A percentile compares a stretch with the other conserved stretches of the same genome.
Evolutionary conservation across 2,113 vertebrate species (phyloP).

Genomic region (Myotis brandtii): DNA sequence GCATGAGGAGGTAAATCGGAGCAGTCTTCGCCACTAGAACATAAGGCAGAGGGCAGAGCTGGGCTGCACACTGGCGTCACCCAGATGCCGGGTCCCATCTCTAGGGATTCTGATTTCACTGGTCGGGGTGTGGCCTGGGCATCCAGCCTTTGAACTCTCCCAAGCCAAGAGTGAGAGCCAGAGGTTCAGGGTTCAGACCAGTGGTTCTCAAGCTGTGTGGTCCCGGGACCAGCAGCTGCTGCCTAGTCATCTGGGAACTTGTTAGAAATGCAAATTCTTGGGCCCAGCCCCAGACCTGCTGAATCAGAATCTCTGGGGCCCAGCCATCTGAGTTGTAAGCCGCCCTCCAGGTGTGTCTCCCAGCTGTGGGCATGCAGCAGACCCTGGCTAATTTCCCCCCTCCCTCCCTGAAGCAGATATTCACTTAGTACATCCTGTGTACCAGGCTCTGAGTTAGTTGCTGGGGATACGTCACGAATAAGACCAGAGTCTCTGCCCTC

Average conservation of each 20-base stretch:
- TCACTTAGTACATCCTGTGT: not conserved
- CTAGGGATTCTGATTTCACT: not conserved
- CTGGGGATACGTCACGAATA: not conserved
- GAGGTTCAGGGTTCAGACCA: not conserved
- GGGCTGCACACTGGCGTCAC: fast-evolving
- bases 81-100: not conserved
- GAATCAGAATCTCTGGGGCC: not conserved
- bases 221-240: not conserved
- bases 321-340: not conserved
- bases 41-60: no score
- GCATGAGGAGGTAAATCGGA: not conserved
- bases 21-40: not conserved
- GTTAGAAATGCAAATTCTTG: not conserved
- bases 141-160: not conserved
- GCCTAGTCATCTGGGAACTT: no score
- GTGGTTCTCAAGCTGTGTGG: not conserved
- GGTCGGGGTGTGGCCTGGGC: not conserved
- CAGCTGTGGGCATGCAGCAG: not conserved
- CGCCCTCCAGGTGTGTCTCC: not conserved
- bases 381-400: no score
- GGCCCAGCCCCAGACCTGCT: not conserved
- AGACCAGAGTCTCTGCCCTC: not conserved
- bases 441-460: not conserved
- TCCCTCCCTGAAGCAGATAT: not conserved
- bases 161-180: not conserved